Evolutionary conservation across 2,113 vertebrate genomes (phyloP).

Genomic region (Podarcis muralis): DNA sequence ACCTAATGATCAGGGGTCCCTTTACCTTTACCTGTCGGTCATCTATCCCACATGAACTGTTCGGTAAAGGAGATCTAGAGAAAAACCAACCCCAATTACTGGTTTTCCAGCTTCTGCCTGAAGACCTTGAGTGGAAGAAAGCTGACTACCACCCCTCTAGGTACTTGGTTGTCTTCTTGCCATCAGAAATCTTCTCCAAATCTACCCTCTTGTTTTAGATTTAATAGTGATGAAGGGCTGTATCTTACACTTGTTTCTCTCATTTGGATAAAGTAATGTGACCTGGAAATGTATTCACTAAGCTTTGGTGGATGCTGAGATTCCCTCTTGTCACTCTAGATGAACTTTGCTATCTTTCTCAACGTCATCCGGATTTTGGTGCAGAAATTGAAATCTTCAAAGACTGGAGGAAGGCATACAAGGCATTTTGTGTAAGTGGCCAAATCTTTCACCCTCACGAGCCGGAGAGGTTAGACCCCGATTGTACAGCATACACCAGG

Average conservation of each 20-base stretch:
- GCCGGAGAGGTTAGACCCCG: neutral
- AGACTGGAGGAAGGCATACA: constrained; percentile 53
- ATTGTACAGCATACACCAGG: neutral
- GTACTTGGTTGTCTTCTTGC: no score
- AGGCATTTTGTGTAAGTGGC: constrained; percentile 71
- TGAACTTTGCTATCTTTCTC: constrained; percentile 79
- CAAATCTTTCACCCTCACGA: neutral
- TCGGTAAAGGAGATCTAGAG: no score
- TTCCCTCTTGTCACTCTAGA: constrained; percentile 42
- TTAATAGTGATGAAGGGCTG: neutral
- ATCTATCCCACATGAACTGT: no score
- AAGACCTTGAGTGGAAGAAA: no score
- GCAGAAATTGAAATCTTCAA: constrained; percentile 74
- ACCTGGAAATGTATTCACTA: no score
- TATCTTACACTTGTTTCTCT: no score
- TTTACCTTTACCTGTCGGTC: no score
- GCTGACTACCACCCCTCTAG: no score
- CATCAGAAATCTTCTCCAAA: no score
- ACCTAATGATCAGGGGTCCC: no score
- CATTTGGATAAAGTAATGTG: neutral
- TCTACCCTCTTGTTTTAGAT: neutral
- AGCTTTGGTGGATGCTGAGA: neutral
- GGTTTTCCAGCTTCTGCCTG: no score
- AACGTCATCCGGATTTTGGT: constrained; percentile 79
- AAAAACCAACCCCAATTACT: no score